phyloP scores from a whole-genome alignment of 2,888 invertebrate species.

The Nomada fabriciana region DNA sequence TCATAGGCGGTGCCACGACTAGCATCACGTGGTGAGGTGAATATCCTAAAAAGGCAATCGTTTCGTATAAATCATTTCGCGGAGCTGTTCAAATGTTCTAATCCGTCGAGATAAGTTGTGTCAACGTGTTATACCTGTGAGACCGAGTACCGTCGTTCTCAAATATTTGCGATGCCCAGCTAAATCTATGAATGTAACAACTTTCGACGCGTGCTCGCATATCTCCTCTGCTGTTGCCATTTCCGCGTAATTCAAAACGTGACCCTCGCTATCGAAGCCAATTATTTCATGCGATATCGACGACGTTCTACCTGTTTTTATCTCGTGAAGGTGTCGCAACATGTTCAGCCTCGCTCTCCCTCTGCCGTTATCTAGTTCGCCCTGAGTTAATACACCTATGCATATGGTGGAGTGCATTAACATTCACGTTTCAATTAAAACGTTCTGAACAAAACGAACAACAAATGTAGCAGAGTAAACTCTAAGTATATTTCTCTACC shows the following conservation, averaged over 20 bases:
- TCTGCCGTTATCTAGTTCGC: conserved; percentile 97
- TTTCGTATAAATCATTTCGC: not conserved
- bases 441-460: conserved; percentile 12
- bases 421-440: not conserved
- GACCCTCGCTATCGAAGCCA: conserved; percentile 95
- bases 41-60: conserved; percentile 87
- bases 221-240: conserved; percentile 97
- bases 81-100: not conserved
- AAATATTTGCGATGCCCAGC: conserved; percentile 98
- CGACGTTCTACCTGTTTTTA: conserved; percentile 96
- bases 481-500: conserved; percentile 72
- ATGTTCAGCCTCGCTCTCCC: conserved; percentile 98
- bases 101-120: not conserved
- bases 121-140: conserved; percentile 87
- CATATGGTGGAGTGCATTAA: conserved; percentile 20
- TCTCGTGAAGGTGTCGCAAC: conserved; percentile 97
- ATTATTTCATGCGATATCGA: conserved; percentile 98
- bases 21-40: conserved; percentile 96
- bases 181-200: conserved; percentile 97
- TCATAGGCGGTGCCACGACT: conserved; percentile 85
- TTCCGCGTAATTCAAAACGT: conserved; percentile 95
- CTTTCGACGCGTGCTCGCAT: conserved; percentile 95
- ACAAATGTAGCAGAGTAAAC: conserved; percentile 61
- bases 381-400: conserved; percentile 96
- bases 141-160: conserved; percentile 96